Conservation (phyloP, 2,113 vertebrate genomes). For the Rhea americana region DNA sequence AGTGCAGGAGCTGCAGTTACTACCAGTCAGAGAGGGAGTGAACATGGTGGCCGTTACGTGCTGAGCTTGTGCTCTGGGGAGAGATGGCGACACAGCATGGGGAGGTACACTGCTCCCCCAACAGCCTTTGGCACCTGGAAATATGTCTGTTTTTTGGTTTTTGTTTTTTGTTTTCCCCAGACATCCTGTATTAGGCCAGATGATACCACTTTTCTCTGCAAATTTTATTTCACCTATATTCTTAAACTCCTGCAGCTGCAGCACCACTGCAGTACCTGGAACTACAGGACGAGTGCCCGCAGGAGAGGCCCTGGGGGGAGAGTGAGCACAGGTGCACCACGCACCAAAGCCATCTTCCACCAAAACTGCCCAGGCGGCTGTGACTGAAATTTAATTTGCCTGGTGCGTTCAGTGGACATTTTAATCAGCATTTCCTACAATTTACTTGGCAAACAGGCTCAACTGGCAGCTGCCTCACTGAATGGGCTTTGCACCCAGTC, state of each 20-base stretch:
- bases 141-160: not conserved
- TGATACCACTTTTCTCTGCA: not conserved
- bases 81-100: not conserved
- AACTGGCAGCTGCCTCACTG: conserved; percentile 66
- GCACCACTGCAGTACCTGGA: not conserved
- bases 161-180: accelerated
- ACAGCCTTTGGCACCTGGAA: not conserved
- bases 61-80: not conserved
- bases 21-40: not conserved
- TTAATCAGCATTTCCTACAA: conserved; percentile 63
- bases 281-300: accelerated
- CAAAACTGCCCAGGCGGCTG: not conserved
- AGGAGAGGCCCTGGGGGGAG: not conserved
- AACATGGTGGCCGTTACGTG: not conserved
- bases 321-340: not conserved
- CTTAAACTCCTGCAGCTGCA: accelerated
- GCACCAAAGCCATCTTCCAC: not conserved
- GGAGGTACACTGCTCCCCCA: not conserved
- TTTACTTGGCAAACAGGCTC: conserved; percentile 59
- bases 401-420: conserved; percentile 24
- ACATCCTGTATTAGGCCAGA: not conserved
- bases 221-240: not conserved
- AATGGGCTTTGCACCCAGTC: conserved; percentile 72
- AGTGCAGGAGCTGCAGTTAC: too few species aligned
- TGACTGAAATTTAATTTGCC: conserved; percentile 58